Evolutionary conservation across 2,888 invertebrate genomes (phyloP), one percentile per base, ranked within the genome.

Genomic region (Tipula confusa): DNA sequence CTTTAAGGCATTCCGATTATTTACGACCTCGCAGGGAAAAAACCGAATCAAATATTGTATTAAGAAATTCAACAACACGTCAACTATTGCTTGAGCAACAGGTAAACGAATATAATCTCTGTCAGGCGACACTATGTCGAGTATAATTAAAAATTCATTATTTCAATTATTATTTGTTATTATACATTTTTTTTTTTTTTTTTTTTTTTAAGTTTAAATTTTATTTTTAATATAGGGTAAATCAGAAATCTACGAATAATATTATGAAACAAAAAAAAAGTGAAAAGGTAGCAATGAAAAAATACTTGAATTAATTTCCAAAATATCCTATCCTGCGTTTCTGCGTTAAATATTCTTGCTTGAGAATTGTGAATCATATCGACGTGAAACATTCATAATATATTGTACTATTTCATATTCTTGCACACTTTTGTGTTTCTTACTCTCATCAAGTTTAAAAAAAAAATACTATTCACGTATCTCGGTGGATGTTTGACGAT

Each of bases 1-100:
- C 85, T 88, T 89, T 82, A 31, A 86, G 84, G 85, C 89, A 87
- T 87, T 88, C 87, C 86, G 89, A 90, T 87, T 90, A 92, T 85
- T 88, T 93, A 86, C 92, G 92, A 87, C 95, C 95, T 83, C 92
- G 96, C 87, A 92, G 96, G 87, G 96, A 96, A 92, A 96, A 96
- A 91, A 96, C 96, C 88, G 96, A 96, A 91, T 96, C 95, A 85
- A 95, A 95, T 89, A 95, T 96, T 88, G 93, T 95, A 87, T 92
- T 95, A 88, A 92, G 94, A 87, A 93, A 91, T 89, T 90, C 91
- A 82, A 91, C 91, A 84, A 90, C 90, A 84, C 89, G 91, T 83
- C 90, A 90, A 86, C 89, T 91, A 82, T 86, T 88, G 84, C 87
- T 88, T 84, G 87, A 86, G 85, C 88, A 87, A 86, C 89, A 88